Evolutionary conservation across 2,113 vertebrate species (phyloP).

Genomic region (Climacteris rufus): DNA sequence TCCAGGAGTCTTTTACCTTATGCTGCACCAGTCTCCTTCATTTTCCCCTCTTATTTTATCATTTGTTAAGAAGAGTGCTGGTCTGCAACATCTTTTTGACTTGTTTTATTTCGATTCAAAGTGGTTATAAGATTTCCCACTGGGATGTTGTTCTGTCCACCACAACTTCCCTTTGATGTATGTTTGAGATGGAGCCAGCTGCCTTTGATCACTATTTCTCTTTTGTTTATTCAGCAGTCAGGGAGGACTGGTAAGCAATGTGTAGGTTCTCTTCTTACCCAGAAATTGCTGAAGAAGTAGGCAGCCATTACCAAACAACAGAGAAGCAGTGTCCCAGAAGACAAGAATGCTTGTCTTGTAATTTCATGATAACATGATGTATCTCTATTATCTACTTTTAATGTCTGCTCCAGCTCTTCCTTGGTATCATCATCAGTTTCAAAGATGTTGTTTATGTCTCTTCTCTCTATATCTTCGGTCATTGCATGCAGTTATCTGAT

Average conservation of each 20-base stretch:
- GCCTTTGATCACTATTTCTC: not conserved
- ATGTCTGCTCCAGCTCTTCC: not conserved
- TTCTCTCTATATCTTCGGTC: not conserved
- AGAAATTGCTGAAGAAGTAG: not conserved
- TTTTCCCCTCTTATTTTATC: not conserved
- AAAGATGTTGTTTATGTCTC: not conserved
- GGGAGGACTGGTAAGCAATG: not conserved
- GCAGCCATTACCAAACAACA: not conserved
- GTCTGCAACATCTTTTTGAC: not conserved
- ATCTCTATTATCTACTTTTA: not conserved
- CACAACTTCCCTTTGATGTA: not conserved
- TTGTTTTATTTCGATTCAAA: not conserved
- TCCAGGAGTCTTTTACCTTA: not conserved
- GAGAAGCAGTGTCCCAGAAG: not conserved
- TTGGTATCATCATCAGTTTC: not conserved
- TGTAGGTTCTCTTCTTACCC: not conserved
- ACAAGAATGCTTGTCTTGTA: not conserved
- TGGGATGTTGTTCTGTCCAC: not conserved
- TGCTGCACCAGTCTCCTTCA: not conserved
- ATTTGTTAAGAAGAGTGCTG: not conserved
- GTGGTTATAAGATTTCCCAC: not conserved
- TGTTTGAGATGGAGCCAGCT: not conserved
- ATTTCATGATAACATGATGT: not conserved
- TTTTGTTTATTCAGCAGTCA: not conserved
- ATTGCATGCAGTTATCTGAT: not conserved